phyloP scores from a whole-genome alignment of 2,888 invertebrate species.

The Leuctra nigra region DNA sequence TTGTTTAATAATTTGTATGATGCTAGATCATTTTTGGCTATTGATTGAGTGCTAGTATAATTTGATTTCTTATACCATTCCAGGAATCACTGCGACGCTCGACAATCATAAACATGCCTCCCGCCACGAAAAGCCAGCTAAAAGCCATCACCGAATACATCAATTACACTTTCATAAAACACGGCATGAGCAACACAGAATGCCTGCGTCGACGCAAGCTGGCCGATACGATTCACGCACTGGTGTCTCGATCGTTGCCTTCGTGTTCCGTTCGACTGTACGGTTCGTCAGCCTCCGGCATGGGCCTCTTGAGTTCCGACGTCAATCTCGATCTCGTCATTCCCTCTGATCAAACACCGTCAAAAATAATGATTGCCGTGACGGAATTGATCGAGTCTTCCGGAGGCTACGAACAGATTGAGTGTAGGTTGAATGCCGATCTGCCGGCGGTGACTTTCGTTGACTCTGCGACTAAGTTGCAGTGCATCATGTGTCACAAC shows the following conservation, averaged over 20 bases:
- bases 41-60: too few species aligned
- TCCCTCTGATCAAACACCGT: not conserved
- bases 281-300: constrained; percentile 6
- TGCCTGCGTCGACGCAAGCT: too few species aligned
- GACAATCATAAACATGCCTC: too few species aligned
- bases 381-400: not conserved
- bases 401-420: not conserved
- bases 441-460: constrained; percentile 6
- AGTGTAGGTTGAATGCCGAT: constrained; percentile 4
- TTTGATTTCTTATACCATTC: too few species aligned
- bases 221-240: not conserved
- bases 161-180: not conserved
- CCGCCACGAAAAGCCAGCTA: too few species aligned
- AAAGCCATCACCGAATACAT: not conserved
- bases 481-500: constrained; percentile 7
- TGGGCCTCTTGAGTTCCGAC: constrained; percentile 1
- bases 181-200: too few species aligned
- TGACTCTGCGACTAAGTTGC: not conserved
- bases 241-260: not conserved
- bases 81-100: too few species aligned
- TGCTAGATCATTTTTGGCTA: too few species aligned
- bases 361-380: constrained; percentile 3
- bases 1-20: too few species aligned
- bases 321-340: constrained; percentile 14
- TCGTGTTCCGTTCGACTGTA: constrained; percentile 3